Evolutionary conservation across 2,888 invertebrate species (phyloP).

Genomic region (Rotaria sp.): DNA sequence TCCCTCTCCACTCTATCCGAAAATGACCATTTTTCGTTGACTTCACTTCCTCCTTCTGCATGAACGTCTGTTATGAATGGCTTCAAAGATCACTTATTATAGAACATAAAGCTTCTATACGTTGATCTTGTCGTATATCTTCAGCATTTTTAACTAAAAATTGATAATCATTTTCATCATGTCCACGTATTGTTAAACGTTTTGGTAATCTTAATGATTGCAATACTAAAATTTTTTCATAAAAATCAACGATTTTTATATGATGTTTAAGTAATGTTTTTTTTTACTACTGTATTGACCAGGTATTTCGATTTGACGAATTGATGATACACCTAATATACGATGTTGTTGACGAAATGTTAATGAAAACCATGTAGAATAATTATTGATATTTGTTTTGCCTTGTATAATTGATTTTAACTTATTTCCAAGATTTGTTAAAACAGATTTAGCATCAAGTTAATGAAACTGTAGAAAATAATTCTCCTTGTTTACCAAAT

Average conservation of each 20-base stretch:
- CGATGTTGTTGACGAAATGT: not conserved
- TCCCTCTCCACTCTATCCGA: too few species aligned
- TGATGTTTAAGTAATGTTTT: conserved; percentile 62
- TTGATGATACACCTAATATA: not conserved
- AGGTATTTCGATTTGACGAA: conserved; percentile 42
- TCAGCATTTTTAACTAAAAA: conserved; percentile 64
- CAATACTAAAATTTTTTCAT: conserved; percentile 47
- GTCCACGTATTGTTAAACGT: conserved; percentile 63
- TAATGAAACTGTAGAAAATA: not conserved
- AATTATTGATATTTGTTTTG: not conserved
- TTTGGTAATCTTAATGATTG: not conserved
- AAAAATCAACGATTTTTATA: conserved; percentile 64
- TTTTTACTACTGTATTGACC: conserved; percentile 64
- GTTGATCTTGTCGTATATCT: conserved; percentile 69
- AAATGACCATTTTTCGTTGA: too few species aligned
- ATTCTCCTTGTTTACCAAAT: conserved; percentile 45
- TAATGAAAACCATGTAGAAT: conserved; percentile 1
- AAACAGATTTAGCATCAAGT: not conserved
- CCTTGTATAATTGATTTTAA: not conserved
- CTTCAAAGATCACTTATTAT: conserved; percentile 63
- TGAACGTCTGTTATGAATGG: conserved; percentile 21
- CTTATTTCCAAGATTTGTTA: not conserved
- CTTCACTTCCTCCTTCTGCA: not conserved
- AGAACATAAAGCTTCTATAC: conserved; percentile 66
- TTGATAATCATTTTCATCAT: conserved; percentile 65